Base-by-base conservation (phyloP, 2,888 invertebrate genomes). In the Pristionchus japonicus region DNA sequence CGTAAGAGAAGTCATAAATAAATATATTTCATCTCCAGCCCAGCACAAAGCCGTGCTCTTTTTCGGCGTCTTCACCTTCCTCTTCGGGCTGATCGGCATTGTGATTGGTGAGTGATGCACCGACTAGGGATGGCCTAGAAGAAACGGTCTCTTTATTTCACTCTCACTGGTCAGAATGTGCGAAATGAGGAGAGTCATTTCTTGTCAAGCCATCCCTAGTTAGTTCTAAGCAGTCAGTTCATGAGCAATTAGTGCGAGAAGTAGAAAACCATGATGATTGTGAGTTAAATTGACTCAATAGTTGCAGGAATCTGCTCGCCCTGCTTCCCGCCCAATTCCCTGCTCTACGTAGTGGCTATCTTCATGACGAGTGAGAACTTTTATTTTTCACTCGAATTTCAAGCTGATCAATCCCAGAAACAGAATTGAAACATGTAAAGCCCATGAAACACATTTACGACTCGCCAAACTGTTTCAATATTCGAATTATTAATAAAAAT, bases 1-100 rank as follows among this genome's bases (percentile, higher is more conserved):
- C 6, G 52, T 4, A 20, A 52, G 52, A 52, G 3, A 52, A 52
- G 6, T 2, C 1, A 52, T 6, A 52, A 52, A 2, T 52, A 61
- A 27, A 61, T 57, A 27, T 27, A 1, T n/a, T 15, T 1, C 47
- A 27, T 34, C 89, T 91, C 70, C 90, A 92, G 92, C 92, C 27
- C 92, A 92, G 57, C 92, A 92, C 90, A 92, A 92, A 88, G 91
- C 91, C 7, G 92, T 92, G 20, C 88, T 92, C 70, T 92, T 92
- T 90, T 92, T 92, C 80, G 88, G 91, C 1, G 91, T 92, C 4
- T 92, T 92, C 89, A 91, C 91, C 20, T 90, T 92, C 40, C 90
- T 92, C 6, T 92, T 92, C 83, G 92, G 91, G 17, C 52, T 90
- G 31, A 90, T 92, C 37, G 90, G 67, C 3, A 43, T 82, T 43